Conservation (phyloP, 2,888 invertebrate species). For the Rutpela maculata region DNA sequence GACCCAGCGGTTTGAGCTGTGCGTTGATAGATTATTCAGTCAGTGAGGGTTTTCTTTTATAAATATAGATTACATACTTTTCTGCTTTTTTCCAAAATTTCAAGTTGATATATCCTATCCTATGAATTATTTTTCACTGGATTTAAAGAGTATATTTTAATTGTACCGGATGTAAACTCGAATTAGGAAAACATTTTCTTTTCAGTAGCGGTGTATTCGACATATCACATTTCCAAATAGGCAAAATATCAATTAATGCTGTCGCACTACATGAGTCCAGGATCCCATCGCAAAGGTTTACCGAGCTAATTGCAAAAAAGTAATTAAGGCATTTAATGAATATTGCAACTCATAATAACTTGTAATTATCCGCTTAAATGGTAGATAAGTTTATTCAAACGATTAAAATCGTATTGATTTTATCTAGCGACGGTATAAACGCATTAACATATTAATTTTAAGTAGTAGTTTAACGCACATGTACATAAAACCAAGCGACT, state of each 20-base stretch:
- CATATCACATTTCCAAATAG: background rate
- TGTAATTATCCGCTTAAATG: constrained; percentile 49
- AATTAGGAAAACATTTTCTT: too few relatives aligned
- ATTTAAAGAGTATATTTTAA: too few relatives aligned
- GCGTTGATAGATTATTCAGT: too few relatives aligned
- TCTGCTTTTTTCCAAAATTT: too few relatives aligned
- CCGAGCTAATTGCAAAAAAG: constrained; percentile 36
- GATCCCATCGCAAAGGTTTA: background rate
- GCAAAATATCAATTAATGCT: background rate
- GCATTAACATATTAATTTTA: constrained; percentile 59
- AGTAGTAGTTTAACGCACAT: constrained; percentile 57
- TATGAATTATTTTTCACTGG: too few relatives aligned
- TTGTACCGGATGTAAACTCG: too few relatives aligned
- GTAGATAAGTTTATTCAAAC: constrained; percentile 53
- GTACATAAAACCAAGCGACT: constrained; percentile 21
- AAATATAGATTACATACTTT: too few relatives aligned
- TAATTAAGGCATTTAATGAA: constrained; percentile 50
- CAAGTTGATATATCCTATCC: too few relatives aligned
- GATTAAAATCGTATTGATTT: constrained; percentile 64
- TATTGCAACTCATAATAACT: constrained; percentile 49
- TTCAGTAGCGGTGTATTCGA: too few relatives aligned
- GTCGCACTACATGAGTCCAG: background rate
- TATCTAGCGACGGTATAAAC: constrained; percentile 59
- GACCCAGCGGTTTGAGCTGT: too few relatives aligned
- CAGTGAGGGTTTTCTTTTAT: too few relatives aligned